Base-by-base conservation (phyloP, 2,888 invertebrate species). In the Suillia variegata region DNA sequence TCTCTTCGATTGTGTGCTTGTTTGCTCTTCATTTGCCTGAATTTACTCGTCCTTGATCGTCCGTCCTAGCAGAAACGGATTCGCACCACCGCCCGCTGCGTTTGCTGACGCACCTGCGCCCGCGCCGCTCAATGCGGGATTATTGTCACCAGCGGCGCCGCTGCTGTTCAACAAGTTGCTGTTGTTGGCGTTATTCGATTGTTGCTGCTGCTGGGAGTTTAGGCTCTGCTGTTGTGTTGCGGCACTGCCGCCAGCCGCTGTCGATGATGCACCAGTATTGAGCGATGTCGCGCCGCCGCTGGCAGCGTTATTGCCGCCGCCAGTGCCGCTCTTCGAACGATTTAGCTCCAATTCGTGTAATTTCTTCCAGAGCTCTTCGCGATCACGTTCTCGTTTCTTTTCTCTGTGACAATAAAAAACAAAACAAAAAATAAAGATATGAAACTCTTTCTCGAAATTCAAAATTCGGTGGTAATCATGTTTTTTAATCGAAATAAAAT, bases 331-430 rank as follows among this genome's bases (percentile, higher is more conserved):
- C 69, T 73, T 76, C 68, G 80, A 75, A 74, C 82, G 79, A 84
- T 85, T 87, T 81, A 93, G 85, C 87, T 95, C 94, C 85, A 96
- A 87, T 86, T 95, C 94, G 79, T 90, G 91, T 83, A 96, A 86
- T 85, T 89, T 92, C 86, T 94, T 94, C 99, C 99, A 99, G 83
- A 99, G 85, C 84, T 99, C 98, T 83, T 96, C 95, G 86, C 87
- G 98, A 94, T 86, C 97, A 89, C 87, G 97, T 94, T 84, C 94
- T 86, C 87, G 78, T 67, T 82, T 82, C 68, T 82, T 82, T 66
- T 82, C 82, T 80, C 82, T 82, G n/a, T n/a, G n/a, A n/a, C 56
- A 2, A 61, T 31, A 45, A 53, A 38, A 31, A 17, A 10, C 24
- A 61, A 45, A 62, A 17, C 21, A 22, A n/a, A 38, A n/a, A 49